Conservation (phyloP, 2,113 vertebrate species). For the Silurus meridionalis region DNA sequence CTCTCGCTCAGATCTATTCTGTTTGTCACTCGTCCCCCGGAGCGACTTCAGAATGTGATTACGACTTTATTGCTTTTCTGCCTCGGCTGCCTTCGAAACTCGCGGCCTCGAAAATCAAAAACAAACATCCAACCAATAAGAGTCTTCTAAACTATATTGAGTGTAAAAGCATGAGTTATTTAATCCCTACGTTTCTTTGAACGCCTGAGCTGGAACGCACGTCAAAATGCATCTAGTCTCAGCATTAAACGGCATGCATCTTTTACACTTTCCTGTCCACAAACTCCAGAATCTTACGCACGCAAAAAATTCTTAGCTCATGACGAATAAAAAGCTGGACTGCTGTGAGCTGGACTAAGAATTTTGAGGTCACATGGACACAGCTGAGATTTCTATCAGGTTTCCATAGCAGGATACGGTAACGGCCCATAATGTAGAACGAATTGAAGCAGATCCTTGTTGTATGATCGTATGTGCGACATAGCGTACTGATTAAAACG, state of each 20-base stretch:
- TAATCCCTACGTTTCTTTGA: background rate
- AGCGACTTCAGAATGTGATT: slow-evolving; percentile 25
- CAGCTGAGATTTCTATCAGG: background rate
- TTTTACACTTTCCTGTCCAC: background rate
- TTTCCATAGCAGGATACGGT: background rate
- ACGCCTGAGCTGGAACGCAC: too few relatives aligned
- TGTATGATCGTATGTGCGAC: background rate
- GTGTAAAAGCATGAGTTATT: background rate
- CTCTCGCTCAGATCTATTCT: background rate
- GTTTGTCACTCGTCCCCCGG: slow-evolving; percentile 6
- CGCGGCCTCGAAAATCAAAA: background rate
- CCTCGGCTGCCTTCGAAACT: background rate
- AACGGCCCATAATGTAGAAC: background rate
- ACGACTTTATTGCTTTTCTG: slow-evolving; percentile 27
- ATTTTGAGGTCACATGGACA: background rate
- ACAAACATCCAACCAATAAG: background rate
- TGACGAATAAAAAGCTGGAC: background rate
- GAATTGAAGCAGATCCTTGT: background rate
- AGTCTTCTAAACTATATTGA: background rate
- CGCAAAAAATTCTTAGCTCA: background rate
- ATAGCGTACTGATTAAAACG: background rate
- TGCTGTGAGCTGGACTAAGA: background rate
- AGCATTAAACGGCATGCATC: background rate
- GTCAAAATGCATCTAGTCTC: background rate
- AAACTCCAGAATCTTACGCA: background rate